Evolutionary conservation across 2,113 vertebrate genomes (phyloP), one percentile per base, ranked within the genome.

Genomic region (Sprattus sprattus): DNA sequence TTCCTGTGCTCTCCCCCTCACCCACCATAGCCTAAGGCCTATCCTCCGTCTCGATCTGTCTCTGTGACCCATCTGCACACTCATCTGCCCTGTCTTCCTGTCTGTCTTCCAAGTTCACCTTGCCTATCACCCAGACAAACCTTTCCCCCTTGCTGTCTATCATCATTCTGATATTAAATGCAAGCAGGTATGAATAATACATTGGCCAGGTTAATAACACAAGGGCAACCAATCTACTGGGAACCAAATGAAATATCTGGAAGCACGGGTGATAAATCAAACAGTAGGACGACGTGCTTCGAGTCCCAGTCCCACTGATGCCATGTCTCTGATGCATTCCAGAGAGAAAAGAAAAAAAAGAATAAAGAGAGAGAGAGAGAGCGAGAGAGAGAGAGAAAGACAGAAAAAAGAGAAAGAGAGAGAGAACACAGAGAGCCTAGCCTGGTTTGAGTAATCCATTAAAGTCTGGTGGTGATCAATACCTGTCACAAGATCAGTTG

Each of bases 151-250:
- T 28, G 71, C 44, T 11, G 22, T 85, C 39, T 22, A 84, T 25
- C 54, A 18, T 52, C 6, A 49, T 80, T 28, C 54, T 75, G 44
- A 82, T 78, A 49, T 45, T 81, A 81, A 64, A 82, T 82, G 28
- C 32, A 82, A 84, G 81, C 88, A 85, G 84, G 52, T 52, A 81
- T 84, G 75, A 85, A 75, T 46, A 60, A 83, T 83, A 78, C 84
- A 84, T 85, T 49, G 71, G 8, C 28, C 60, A 11, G 39, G 81
- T 81, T 71, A 60, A 82, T 90, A 45, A 71, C 50, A 86, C 81
- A 82, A 49, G 83, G 60, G 46, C 78, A 84, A 50, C 46, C 60
- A 75, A 81, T 81, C 75, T 75, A 32, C 64, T 46, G 32, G 81
- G 18, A 44, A 39, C 15, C 45, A 47, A 64, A 25, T 52, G 46